Evolutionary conservation across 2,888 invertebrate genomes (phyloP).

Genomic region (Unio delphinus): DNA sequence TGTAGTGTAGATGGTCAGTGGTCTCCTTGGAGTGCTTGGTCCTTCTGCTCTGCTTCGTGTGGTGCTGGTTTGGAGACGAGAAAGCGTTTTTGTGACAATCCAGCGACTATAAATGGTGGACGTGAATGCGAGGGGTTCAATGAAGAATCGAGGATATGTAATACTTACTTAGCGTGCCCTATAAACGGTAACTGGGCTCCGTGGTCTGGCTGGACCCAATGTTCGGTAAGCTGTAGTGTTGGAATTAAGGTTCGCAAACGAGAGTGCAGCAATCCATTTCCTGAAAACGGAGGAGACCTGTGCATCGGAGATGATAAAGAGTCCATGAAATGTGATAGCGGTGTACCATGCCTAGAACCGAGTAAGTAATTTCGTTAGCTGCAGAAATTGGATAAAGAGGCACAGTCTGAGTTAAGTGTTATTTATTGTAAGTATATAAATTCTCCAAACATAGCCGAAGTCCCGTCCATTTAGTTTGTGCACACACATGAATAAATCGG

Average conservation of each 20-base stretch:
- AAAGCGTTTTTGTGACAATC: slow-evolving; percentile 26
- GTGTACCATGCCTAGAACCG: slow-evolving; percentile 11
- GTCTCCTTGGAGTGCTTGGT: slow-evolving; percentile 19
- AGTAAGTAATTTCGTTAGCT: no score
- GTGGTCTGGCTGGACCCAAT: slow-evolving; percentile 17
- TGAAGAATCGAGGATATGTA: slow-evolving; percentile 19
- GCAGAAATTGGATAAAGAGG: no score
- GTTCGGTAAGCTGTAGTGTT: slow-evolving; percentile 13
- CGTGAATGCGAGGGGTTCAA: slow-evolving; percentile 12
- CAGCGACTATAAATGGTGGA: slow-evolving; percentile 19
- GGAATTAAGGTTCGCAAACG: slow-evolving; percentile 12
- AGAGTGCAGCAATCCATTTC: slow-evolving; percentile 22
- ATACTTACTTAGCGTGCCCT: slow-evolving; percentile 14
- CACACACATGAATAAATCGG: no score
- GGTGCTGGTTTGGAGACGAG: slow-evolving; percentile 17
- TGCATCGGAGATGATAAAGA: slow-evolving; percentile 21
- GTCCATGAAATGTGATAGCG: slow-evolving; percentile 10
- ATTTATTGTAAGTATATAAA: no score
- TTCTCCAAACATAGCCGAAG: no score
- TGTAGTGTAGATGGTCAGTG: slow-evolving; percentile 25
- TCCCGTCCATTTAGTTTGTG: no score
- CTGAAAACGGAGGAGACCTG: slow-evolving; percentile 16
- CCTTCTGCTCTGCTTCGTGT: slow-evolving; percentile 17
- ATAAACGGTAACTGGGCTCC: slow-evolving; percentile 27
- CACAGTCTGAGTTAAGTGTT: no score